phyloP scores from a whole-genome alignment of 2,113 vertebrate genomes.

The Lycaon pictus region DNA sequence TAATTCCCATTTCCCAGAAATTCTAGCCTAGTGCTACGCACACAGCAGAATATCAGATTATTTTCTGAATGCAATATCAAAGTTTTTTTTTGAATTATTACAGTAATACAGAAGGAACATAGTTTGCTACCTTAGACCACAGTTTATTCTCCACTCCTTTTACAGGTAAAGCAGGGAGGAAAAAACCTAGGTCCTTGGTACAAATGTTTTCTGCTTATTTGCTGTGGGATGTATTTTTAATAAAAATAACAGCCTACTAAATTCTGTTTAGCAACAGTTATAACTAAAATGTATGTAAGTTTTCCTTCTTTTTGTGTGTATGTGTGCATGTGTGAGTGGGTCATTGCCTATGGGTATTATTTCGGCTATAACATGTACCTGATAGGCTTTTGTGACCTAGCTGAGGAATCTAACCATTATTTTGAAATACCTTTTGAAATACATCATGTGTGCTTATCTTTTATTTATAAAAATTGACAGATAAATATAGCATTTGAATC shows the following conservation, averaged over 20 bases:
- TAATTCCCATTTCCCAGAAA: neutral
- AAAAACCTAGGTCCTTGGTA: neutral
- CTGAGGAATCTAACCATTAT: neutral
- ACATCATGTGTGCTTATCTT: neutral
- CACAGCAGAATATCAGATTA: neutral
- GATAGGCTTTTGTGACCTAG: neutral
- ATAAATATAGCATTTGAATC: neutral
- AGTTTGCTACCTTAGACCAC: neutral
- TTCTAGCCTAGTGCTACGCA: neutral
- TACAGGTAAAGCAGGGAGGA: neutral
- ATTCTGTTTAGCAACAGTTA: neutral
- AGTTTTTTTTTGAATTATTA: neutral
- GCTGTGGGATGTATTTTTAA: neutral
- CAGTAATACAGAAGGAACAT: neutral
- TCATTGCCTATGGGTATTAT: neutral
- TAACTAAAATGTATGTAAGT: neutral
- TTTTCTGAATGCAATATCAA: constrained; percentile 12
- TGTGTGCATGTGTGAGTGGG: neutral
- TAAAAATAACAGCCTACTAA: neutral
- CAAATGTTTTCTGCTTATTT: neutral
- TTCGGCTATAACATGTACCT: neutral
- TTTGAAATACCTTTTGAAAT: constrained; percentile 1
- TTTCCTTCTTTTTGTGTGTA: neutral
- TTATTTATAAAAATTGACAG: neutral
- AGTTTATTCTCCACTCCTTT: neutral